Evolutionary conservation across 2,113 vertebrate species (phyloP).

Genomic region (Cyanistes caeruleus): DNA sequence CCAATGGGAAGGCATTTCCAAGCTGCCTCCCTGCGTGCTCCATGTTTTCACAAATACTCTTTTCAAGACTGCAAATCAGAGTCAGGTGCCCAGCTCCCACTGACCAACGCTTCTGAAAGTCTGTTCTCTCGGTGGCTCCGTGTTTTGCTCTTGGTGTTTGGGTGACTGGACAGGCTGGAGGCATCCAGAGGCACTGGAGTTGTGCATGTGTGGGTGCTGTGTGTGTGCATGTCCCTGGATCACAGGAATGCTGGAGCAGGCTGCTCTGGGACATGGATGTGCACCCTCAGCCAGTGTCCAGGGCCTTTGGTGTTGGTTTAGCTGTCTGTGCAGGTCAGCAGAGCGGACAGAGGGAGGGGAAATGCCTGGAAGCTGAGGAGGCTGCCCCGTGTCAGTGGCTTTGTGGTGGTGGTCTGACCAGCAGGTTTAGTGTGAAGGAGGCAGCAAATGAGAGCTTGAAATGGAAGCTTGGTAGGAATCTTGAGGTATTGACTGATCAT

Average conservation of each 20-base stretch:
- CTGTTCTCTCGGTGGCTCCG: background rate
- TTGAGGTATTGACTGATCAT: background rate
- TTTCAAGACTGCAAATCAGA: background rate
- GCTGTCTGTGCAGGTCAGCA: background rate
- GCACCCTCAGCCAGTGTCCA: background rate
- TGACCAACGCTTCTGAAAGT: background rate
- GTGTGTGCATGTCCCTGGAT: background rate
- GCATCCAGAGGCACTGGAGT: background rate
- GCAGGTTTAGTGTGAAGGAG: background rate
- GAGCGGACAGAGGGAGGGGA: background rate
- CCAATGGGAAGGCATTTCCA: background rate
- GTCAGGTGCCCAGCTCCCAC: conserved; percentile 41
- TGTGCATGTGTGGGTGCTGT: background rate
- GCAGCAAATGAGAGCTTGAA: background rate
- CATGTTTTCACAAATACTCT: background rate
- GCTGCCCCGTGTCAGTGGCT: background rate
- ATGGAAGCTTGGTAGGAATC: background rate
- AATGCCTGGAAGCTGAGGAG: background rate
- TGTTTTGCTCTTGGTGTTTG: background rate
- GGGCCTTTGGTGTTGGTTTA: background rate
- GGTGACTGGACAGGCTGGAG: background rate
- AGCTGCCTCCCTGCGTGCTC: rapidly evolving
- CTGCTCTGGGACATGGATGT: background rate
- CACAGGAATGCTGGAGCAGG: background rate
- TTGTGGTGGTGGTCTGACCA: background rate